A percentile compares a stretch with the other conserved stretches of the same genome.
Conservation (phyloP, 2,797 vertebrate genomes). For the Meriones psammophilus region DNA sequence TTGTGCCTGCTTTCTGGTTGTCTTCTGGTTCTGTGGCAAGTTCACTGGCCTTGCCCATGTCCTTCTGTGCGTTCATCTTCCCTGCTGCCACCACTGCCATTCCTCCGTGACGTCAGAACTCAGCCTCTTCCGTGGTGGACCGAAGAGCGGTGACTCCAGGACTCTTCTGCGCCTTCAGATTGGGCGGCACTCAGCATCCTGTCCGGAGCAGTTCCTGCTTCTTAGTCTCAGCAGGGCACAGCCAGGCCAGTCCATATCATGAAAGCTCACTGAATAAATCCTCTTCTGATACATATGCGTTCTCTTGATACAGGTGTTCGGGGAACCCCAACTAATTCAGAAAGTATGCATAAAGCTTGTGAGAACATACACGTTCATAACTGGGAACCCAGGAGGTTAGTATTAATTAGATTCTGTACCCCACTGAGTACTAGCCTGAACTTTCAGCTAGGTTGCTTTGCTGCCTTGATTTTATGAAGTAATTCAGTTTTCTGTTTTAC, state of each 20-base stretch:
- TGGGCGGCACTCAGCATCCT: not conserved
- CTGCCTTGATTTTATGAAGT: constrained; percentile 6
- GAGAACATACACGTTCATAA: not conserved
- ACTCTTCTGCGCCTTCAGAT: not conserved
- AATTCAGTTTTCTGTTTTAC: constrained; percentile 19
- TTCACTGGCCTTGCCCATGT: not conserved
- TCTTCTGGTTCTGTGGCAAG: not conserved
- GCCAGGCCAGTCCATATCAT: too few relatives aligned
- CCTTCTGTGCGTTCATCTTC: not conserved
- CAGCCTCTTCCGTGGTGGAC: not conserved
- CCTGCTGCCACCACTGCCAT: not conserved
- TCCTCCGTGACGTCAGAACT: not conserved
- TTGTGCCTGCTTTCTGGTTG: not conserved
- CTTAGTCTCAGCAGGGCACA: not conserved
- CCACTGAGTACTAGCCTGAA: not conserved
- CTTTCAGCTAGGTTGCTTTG: not conserved
- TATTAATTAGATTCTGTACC: not conserved
- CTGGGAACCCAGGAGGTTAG: not conserved
- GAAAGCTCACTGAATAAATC: not conserved
- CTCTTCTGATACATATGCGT: not conserved
- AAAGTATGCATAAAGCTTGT: constrained; percentile 34
- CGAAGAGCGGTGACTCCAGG: not conserved
- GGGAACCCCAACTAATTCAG: not conserved
- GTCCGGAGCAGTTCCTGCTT: not conserved
- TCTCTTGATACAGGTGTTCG: not conserved